These are phyloP conservation scores for Megathymus violae DNA, from an alignment of 1,140 invertebrate genomes.

Conservation along the genomic window DNA sequence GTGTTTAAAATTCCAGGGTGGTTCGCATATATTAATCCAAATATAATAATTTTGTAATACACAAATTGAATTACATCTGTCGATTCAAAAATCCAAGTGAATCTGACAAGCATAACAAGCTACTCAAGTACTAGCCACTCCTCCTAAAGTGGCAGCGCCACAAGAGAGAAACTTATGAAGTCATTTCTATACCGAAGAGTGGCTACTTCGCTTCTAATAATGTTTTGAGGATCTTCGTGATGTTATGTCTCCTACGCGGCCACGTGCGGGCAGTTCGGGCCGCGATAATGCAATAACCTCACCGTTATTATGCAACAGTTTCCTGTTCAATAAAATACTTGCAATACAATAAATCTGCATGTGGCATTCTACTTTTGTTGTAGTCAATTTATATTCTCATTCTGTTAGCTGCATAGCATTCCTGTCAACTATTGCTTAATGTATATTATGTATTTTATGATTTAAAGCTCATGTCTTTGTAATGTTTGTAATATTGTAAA, in stretches of 20 bases:
- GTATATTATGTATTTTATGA: slow-evolving; percentile 1
- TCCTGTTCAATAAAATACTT: slow-evolving; percentile 22
- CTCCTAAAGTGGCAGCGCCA: slow-evolving; percentile 25
- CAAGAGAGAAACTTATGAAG: slow-evolving; percentile 61
- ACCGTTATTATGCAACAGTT: slow-evolving; percentile 20
- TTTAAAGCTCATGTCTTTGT: neutral
- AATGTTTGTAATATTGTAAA: neutral
- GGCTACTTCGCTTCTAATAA: slow-evolving; percentile 28
- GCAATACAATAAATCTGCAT: slow-evolving; percentile 20
- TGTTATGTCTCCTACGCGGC: slow-evolving; percentile 47
- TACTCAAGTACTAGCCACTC: no score
- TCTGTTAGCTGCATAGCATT: slow-evolving; percentile 12
- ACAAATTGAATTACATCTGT: no score
- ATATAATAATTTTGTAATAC: no score
- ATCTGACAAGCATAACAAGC: no score
- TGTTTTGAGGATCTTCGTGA: slow-evolving; percentile 33
- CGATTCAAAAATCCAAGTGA: no score
- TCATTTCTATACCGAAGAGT: slow-evolving; percentile 56
- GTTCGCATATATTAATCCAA: no score
- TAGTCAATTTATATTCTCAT: slow-evolving; percentile 25
- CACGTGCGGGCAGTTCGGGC: slow-evolving; percentile 42
- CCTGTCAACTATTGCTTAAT: slow-evolving; percentile 7
- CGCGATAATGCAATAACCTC: slow-evolving; percentile 20
- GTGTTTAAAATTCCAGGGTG: no score
- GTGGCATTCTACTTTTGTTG: slow-evolving; percentile 18